Base-by-base conservation (phyloP, 1,140 invertebrate genomes). In the Physella acuta region DNA sequence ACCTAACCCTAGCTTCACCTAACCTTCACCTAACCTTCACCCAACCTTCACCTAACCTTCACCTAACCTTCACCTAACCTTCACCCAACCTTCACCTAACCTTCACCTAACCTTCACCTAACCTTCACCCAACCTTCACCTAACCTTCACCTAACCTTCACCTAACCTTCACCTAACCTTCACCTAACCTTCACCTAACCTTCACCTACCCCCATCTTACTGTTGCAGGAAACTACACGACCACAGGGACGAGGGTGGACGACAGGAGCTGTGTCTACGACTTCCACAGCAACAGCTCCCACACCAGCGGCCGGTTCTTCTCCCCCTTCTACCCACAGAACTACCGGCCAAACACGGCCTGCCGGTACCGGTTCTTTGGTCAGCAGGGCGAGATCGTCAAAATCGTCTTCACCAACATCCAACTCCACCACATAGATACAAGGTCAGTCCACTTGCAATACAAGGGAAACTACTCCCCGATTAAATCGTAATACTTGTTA, bases 291-390 rank as follows among this genome's bases (percentile, higher is more conserved):
- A 75, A 71, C 63, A 72, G 67, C n/a, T 68, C 20, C 26, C 68
- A 59, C 87, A 89, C 75, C 87, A 88, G 74, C 74, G 92, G 92
- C 14, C 88, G 76, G 30, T 91, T 94, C 79, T 94, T 92, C 80
- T 93, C 92, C 51, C 92, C 92, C 0, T 87, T 90, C 71, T 94
- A 93, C 85, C 93, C 93, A 8, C 92, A 92, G 49, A 91, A 89
- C 72, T 94, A 94, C 81, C 92, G 92, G n/a, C 90, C 89, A 74
- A 90, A 92, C 80, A 88, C 91, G 74, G 87, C 88, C 51, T 94
- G 93, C 85, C 89, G 89, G 70, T 94, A 93, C 85, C 88, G 89
- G 75, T 93, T 94, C 84, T 87, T 74, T 62, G 84, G 73, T 68
- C 79, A 79, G 36, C 75, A 78, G 26, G 82, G 84, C 51, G 85